Conservation (phyloP, 2,888 invertebrate genomes). For the Chydorus sphaericus region DNA sequence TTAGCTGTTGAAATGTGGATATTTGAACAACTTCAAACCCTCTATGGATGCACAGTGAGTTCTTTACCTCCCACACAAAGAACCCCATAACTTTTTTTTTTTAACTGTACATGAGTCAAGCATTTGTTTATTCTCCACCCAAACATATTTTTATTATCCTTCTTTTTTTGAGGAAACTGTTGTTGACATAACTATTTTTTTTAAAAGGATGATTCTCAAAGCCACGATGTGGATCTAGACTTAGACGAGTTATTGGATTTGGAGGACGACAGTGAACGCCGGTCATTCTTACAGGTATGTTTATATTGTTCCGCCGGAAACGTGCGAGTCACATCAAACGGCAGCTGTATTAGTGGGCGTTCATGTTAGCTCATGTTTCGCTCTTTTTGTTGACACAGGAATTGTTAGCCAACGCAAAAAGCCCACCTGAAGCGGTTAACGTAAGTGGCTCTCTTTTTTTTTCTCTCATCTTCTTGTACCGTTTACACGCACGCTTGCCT, state of each 20-base stretch:
- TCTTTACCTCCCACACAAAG: too few relatives aligned
- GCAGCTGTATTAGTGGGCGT: too few relatives aligned
- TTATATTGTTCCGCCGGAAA: too few relatives aligned
- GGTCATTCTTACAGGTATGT: constrained; percentile 34
- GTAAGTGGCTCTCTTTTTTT: constrained; percentile 38
- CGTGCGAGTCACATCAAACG: too few relatives aligned
- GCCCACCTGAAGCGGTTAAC: constrained; percentile 72
- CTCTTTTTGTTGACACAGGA: constrained; percentile 40
- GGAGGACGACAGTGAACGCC: constrained; percentile 74
- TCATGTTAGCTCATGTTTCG: too few relatives aligned
- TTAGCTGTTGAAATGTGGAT: constrained; percentile 96
- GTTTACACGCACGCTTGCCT: too few relatives aligned
- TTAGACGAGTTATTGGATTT: constrained; percentile 89
- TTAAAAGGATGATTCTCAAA: constrained; percentile 26
- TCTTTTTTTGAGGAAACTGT: constrained; percentile 9
- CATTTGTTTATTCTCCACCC: background rate
- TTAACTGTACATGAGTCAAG: too few relatives aligned
- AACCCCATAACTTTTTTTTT: too few relatives aligned
- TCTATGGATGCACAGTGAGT: constrained; percentile 68
- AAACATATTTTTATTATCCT: background rate
- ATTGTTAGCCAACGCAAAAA: constrained; percentile 66
- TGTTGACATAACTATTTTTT: background rate
- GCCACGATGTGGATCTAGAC: constrained; percentile 64
- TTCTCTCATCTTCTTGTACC: too few relatives aligned
- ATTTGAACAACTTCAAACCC: constrained; percentile 81